Evolutionary conservation across 2,113 vertebrate genomes (phyloP).

Genomic region (Seriola quinqueradiata): DNA sequence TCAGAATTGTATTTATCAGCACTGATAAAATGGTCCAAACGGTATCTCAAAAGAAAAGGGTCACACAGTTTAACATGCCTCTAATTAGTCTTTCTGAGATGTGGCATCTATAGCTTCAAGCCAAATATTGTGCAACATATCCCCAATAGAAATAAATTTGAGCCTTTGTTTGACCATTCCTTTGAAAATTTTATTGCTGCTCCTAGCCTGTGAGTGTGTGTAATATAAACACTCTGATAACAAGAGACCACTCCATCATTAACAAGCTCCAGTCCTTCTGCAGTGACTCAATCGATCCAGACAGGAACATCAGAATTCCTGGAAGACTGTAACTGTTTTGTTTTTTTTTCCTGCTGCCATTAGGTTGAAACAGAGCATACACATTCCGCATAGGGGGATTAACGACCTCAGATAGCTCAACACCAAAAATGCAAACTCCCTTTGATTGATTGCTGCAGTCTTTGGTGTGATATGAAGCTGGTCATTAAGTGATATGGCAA

Average conservation of each 20-base stretch:
- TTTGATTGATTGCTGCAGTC: conserved; percentile 65
- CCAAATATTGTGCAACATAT: conserved; percentile 42
- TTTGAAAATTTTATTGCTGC: conserved; percentile 49
- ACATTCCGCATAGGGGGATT: conserved; percentile 70
- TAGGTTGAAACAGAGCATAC: conserved; percentile 70
- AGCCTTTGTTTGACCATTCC: conserved; percentile 52
- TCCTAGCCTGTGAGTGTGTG: conserved; percentile 43
- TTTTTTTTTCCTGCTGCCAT: conserved; percentile 55
- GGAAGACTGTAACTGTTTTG: conserved; percentile 54
- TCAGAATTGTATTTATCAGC: conserved; percentile 44
- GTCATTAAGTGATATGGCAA: conserved; percentile 67
- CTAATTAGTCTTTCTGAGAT: conserved; percentile 50
- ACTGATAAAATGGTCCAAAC: conserved; percentile 23
- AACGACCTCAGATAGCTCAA: conserved; percentile 69
- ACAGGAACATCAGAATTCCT: conserved; percentile 61
- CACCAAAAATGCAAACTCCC: conserved; percentile 52
- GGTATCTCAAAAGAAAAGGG: conserved; percentile 34
- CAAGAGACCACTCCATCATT: conserved; percentile 68
- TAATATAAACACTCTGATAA: conserved; percentile 75
- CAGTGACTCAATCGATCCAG: conserved; percentile 57
- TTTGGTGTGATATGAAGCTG: conserved; percentile 64
- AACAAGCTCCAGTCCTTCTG: conserved; percentile 37
- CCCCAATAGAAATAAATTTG: conserved; percentile 14
- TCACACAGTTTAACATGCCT: conserved; percentile 32
- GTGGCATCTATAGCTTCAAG: conserved; percentile 39